Evolutionary conservation across 2,113 vertebrate genomes (phyloP).

Genomic region (Columba livia): DNA sequence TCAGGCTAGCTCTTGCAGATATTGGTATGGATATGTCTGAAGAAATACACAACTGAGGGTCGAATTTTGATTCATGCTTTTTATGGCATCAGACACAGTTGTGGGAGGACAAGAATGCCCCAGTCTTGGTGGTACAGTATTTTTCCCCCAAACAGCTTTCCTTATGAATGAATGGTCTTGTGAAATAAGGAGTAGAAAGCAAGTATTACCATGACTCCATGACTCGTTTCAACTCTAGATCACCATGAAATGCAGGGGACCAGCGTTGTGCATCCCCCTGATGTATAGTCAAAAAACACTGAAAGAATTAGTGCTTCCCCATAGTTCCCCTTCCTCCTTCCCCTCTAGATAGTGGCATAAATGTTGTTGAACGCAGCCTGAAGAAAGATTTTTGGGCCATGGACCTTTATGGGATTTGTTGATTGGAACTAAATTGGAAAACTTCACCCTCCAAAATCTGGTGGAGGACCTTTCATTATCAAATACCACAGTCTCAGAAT

Average conservation of each 20-base stretch:
- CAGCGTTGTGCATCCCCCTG: background rate
- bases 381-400: background rate
- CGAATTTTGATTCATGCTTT: background rate
- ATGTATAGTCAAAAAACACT: background rate
- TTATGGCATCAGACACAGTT: background rate
- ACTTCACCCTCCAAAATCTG: background rate
- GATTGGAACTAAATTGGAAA: background rate
- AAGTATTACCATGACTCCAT: background rate
- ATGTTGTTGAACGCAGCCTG: rapidly evolving
- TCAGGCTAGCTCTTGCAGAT: background rate
- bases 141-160: background rate
- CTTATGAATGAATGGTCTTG: background rate
- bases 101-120: background rate
- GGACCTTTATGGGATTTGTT: background rate
- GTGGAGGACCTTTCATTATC: background rate
- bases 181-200: background rate
- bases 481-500: background rate
- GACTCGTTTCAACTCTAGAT: background rate
- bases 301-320: background rate
- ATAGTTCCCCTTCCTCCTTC: background rate
- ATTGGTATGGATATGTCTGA: background rate
- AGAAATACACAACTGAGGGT: background rate
- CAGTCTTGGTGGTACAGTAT: rapidly evolving
- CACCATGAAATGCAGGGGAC: background rate
- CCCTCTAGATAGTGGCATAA: background rate